A percentile compares a stretch with the other conserved stretches of the same genome.
These are phyloP conservation scores for Toxonevra muliebris DNA, from an alignment of 2,888 invertebrate genomes.

Conservation along the genomic window DNA sequence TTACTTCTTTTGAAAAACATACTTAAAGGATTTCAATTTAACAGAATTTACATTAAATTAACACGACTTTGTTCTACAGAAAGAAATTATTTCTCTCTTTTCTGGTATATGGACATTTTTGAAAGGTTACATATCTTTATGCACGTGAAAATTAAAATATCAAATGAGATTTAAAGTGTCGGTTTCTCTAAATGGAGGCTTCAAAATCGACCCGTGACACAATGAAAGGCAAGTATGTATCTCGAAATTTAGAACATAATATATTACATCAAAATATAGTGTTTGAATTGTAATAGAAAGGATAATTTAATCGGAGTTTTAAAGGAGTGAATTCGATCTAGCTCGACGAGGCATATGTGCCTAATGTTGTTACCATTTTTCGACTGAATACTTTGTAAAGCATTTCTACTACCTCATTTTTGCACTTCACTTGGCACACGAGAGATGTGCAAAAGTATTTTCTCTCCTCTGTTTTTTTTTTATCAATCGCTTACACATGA, in stretches of 20 bases:
- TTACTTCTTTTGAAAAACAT: not conserved
- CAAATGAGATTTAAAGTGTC: too few species aligned
- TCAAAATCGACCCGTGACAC: too few species aligned
- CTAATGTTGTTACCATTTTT: not conserved
- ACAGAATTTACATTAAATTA: slow-evolving; percentile 26
- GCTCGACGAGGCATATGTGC: not conserved
- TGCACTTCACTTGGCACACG: not conserved
- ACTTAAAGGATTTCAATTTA: slow-evolving; percentile 29
- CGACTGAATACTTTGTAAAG: not conserved
- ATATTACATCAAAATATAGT: too few species aligned
- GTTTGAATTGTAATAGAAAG: too few species aligned
- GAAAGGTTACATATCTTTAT: too few species aligned
- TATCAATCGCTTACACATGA: slow-evolving; percentile 38
- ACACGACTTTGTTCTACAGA: slow-evolving; percentile 13
- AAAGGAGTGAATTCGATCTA: not conserved
- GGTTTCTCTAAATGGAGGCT: too few species aligned
- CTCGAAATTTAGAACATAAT: too few species aligned
- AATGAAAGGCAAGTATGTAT: too few species aligned
- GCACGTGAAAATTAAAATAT: too few species aligned
- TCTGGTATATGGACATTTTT: too few species aligned
- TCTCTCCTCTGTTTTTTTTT: not conserved
- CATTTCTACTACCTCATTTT: not conserved
- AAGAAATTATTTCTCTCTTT: too few species aligned
- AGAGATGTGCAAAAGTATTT: not conserved
- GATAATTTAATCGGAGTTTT: not conserved